Percentiles rank a stretch among this genome's conserved stretches.
Conservation (phyloP, 2,888 invertebrate species). For the Epsilonema sp. region DNA sequence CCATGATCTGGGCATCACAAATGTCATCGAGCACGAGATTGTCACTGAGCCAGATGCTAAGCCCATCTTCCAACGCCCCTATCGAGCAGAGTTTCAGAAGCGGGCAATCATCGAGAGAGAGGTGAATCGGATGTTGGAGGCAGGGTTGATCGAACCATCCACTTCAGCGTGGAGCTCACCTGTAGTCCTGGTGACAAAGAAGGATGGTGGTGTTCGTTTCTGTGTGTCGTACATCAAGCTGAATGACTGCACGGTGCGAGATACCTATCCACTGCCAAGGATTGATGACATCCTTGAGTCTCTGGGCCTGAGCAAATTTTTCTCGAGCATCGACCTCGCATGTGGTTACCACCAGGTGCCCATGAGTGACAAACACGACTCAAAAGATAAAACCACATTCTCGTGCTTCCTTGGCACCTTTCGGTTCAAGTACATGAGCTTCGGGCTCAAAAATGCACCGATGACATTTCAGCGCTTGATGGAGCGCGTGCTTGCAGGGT, state of each 20-base stretch:
- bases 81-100: neutral
- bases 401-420: conserved; percentile 9
- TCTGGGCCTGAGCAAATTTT: neutral
- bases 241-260: neutral
- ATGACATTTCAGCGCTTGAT: conserved; percentile 10
- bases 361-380: conserved; percentile 4
- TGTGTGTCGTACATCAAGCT: neutral
- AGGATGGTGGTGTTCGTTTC: neutral
- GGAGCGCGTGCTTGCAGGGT: neutral
- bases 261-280: neutral
- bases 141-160: neutral
- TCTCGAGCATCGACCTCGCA: conserved; percentile 1
- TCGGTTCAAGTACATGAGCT: conserved; percentile 10
- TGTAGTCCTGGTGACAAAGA: neutral
- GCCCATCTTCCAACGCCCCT: neutral
- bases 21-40: neutral
- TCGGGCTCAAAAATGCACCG: conserved; percentile 11
- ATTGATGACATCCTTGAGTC: neutral
- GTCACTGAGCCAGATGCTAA: neutral
- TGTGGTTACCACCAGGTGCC: conserved; percentile 6
- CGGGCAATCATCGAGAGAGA: neutral
- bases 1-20: no score
- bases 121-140: neutral
- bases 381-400: conserved; percentile 10
- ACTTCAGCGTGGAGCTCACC: neutral